Evolutionary conservation across 2,888 invertebrate genomes (phyloP).

Genomic region (Bombylius major): DNA sequence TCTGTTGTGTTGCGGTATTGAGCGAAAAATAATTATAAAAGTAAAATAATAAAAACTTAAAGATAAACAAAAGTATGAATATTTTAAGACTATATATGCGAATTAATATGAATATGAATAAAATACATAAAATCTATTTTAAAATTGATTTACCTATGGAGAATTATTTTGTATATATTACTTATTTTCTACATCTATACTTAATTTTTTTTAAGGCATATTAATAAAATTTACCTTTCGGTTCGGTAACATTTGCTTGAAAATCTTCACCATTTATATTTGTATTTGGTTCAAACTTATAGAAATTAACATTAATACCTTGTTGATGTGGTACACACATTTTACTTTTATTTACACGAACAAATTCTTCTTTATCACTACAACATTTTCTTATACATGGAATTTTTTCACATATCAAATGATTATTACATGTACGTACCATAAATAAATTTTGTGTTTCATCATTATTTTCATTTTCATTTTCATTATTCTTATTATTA

Average conservation of each 20-base stretch:
- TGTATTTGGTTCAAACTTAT: conserved; percentile 21
- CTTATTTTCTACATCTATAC: too few species aligned
- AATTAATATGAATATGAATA: too few species aligned
- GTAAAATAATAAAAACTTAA: too few species aligned
- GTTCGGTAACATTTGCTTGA: conserved; percentile 24
- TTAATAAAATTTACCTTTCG: conserved; percentile 20
- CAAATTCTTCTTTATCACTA: conserved; percentile 25
- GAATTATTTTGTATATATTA: too few species aligned
- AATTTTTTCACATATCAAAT: conserved; percentile 20
- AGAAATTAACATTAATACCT: conserved; percentile 19
- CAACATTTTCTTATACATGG: conserved; percentile 32
- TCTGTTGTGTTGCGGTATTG: too few species aligned
- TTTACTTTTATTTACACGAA: conserved; percentile 20
- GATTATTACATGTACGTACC: conserved; percentile 13
- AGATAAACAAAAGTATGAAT: too few species aligned
- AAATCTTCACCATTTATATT: conserved; percentile 15
- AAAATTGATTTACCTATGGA: too few species aligned
- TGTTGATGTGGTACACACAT: conserved; percentile 22
- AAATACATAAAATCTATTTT: too few species aligned
- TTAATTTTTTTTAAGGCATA: too few species aligned
- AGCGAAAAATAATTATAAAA: too few species aligned
- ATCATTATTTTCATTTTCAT: not conserved
- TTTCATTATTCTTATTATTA: conserved; percentile 7
- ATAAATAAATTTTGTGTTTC: conserved; percentile 2
- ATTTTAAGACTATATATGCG: too few species aligned